A percentile compares a stretch with the other conserved stretches of the same genome.
These are phyloP conservation scores for Mystacides longicornis DNA, from an alignment of 2,888 invertebrate genomes.

Conservation along the genomic window DNA sequence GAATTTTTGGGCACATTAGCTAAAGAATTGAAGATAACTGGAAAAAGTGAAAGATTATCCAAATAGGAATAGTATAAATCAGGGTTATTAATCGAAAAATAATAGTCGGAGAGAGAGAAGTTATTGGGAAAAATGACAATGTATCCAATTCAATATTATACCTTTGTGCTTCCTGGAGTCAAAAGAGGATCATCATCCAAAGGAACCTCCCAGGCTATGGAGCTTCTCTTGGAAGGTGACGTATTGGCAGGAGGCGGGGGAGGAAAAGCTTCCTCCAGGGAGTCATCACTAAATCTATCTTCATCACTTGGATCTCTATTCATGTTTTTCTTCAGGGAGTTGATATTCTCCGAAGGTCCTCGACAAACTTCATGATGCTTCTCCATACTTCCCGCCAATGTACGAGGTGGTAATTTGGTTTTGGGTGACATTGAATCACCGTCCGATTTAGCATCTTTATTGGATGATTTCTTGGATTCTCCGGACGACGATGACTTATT, in stretches of 20 bases:
- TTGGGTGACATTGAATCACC: slow-evolving; percentile 43
- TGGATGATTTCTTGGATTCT: slow-evolving; percentile 30
- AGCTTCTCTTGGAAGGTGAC: slow-evolving; percentile 65
- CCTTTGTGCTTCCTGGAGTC: slow-evolving; percentile 64
- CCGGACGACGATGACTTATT: slow-evolving; percentile 11
- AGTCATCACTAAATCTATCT: slow-evolving; percentile 77
- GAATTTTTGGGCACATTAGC: too few relatives aligned
- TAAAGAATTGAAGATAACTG: too few relatives aligned
- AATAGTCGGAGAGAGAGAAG: too few relatives aligned
- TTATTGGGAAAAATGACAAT: too few relatives aligned
- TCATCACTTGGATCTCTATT: slow-evolving; percentile 36
- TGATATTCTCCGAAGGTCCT: slow-evolving; percentile 42
- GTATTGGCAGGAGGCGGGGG: slow-evolving; percentile 48
- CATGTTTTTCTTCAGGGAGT: slow-evolving; percentile 21
- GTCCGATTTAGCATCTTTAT: slow-evolving; percentile 37
- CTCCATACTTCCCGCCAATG: slow-evolving; percentile 64
- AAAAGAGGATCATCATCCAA: slow-evolving; percentile 65
- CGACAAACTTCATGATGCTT: slow-evolving; percentile 74
- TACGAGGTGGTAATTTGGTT: slow-evolving; percentile 58
- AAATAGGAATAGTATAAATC: too few relatives aligned
- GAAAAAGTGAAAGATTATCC: too few relatives aligned
- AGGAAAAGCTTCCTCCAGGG: slow-evolving; percentile 68
- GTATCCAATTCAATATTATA: too few relatives aligned
- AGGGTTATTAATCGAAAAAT: too few relatives aligned
- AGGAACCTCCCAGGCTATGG: slow-evolving; percentile 84